Percentiles rank a stretch among this genome's conserved stretches.
phyloP scores from a whole-genome alignment of 2,888 invertebrate genomes.

The Anoncus sp. region DNA sequence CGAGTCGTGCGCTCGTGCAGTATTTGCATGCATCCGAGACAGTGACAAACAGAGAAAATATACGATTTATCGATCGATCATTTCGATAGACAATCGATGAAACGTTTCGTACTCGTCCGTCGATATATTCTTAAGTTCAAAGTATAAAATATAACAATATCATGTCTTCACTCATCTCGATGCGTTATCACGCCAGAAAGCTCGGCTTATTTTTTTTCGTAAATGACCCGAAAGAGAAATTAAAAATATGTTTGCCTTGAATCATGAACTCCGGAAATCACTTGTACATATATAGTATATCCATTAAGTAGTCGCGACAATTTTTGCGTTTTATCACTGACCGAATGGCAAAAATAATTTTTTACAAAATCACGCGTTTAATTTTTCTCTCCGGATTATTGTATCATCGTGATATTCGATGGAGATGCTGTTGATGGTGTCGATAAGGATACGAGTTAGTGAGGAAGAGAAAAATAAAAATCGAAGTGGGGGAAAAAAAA shows the following conservation, averaged over 20 bases:
- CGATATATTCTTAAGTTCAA: slow-evolving; percentile 11
- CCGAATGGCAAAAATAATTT: slow-evolving; percentile 11
- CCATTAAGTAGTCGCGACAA: slow-evolving; percentile 1
- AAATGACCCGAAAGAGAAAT: slow-evolving; percentile 32
- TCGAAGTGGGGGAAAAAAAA: slow-evolving; percentile 32
- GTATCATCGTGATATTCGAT: slow-evolving; percentile 11
- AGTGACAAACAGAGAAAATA: slow-evolving; percentile 17
- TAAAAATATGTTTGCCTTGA: slow-evolving; percentile 37
- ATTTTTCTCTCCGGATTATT: neutral
- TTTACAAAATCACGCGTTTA: neutral
- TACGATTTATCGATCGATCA: slow-evolving; percentile 17
- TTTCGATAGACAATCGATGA: slow-evolving; percentile 33
- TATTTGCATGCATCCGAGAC: slow-evolving; percentile 45
- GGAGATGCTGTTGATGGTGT: slow-evolving; percentile 29
- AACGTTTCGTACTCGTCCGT: slow-evolving; percentile 14
- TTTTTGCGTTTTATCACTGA: slow-evolving; percentile 1
- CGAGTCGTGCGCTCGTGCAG: slow-evolving; percentile 28
- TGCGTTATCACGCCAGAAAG: slow-evolving; percentile 43
- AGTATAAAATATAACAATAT: slow-evolving; percentile 26
- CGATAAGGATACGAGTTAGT: slow-evolving; percentile 35
- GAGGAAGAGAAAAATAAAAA: slow-evolving; percentile 12
- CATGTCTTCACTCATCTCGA: slow-evolving; percentile 13
- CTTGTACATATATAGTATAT: neutral
- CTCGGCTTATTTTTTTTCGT: slow-evolving; percentile 35
- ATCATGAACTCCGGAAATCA: slow-evolving; percentile 32